Percentiles rank a stretch among this genome's conserved stretches.
phyloP scores from a whole-genome alignment of 2,797 vertebrate species.

The Heterohyrax brucei region DNA sequence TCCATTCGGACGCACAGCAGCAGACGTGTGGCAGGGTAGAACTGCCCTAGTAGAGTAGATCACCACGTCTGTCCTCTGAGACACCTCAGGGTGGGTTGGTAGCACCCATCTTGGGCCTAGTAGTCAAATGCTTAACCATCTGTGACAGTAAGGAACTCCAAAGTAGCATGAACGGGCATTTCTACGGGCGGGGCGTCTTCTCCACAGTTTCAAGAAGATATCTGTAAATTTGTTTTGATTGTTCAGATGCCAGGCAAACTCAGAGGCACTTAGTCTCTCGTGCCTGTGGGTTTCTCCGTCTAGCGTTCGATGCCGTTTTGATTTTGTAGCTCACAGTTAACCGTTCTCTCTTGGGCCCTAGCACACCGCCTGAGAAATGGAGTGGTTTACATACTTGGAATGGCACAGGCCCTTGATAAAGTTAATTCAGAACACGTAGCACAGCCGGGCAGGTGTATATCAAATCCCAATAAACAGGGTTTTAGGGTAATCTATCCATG shows the following conservation, averaged over 20 bases:
- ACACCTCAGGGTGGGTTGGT: neutral
- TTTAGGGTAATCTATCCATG: neutral
- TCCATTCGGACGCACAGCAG: neutral
- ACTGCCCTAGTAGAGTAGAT: neutral
- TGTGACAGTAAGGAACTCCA: neutral
- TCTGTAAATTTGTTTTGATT: neutral
- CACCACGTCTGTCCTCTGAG: neutral
- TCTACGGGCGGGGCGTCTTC: neutral
- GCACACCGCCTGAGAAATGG: neutral
- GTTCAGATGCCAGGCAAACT: neutral
- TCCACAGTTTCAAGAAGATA: neutral
- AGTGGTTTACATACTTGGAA: neutral
- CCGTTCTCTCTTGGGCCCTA: neutral
- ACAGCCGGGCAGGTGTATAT: neutral
- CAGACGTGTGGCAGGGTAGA: neutral
- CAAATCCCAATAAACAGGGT: neutral
- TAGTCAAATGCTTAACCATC: neutral
- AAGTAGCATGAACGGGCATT: neutral
- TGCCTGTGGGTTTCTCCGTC: neutral
- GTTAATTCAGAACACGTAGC: neutral
- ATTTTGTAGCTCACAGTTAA: constrained; percentile 53
- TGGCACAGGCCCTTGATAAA: neutral
- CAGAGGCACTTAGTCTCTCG: neutral
- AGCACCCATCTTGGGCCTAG: neutral
- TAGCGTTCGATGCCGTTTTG: neutral